phyloP scores from a whole-genome alignment of 1,140 invertebrate genomes.

The Megalopta genalis region DNA sequence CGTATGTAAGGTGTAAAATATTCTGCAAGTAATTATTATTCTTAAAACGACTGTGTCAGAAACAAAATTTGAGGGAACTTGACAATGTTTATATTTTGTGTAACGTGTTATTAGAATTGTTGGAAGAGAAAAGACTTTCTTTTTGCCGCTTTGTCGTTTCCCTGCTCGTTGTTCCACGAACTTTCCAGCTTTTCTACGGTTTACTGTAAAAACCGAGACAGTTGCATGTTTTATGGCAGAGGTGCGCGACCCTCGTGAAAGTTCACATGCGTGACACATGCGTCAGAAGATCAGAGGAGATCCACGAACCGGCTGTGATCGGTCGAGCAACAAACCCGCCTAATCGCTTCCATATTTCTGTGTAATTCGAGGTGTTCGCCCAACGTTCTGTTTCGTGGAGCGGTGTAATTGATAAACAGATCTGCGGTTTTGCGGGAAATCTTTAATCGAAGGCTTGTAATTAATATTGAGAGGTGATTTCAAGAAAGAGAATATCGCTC shows the following conservation, averaged over 20 bases:
- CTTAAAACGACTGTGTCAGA: no score
- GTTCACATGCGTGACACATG: conserved; percentile 6
- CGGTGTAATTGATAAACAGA: conserved; percentile 16
- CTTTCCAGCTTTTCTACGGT: background rate
- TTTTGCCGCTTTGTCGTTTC: background rate
- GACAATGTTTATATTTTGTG: background rate
- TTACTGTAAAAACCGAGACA: background rate
- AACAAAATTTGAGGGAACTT: no score
- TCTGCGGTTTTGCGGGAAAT: conserved; percentile 33
- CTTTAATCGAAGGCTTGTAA: conserved; percentile 25
- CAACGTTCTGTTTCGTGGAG: background rate
- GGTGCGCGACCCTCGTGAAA: conserved; percentile 13
- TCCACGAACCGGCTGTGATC: conserved; percentile 33
- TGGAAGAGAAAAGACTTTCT: no score
- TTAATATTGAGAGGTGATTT: conserved; percentile 24
- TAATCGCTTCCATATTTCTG: conserved; percentile 34
- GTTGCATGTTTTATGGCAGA: background rate
- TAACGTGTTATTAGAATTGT: no score
- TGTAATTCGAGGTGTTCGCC: conserved; percentile 9
- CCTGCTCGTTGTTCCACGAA: no score
- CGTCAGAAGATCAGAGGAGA: conserved; percentile 10
- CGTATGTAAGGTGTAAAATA: no score
- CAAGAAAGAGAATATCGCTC: conserved; percentile 2
- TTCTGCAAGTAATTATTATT: no score
- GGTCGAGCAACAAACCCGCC: background rate